Base-by-base conservation (phyloP, 2,888 invertebrate genomes). In the Chrysomela aeneicollis region DNA sequence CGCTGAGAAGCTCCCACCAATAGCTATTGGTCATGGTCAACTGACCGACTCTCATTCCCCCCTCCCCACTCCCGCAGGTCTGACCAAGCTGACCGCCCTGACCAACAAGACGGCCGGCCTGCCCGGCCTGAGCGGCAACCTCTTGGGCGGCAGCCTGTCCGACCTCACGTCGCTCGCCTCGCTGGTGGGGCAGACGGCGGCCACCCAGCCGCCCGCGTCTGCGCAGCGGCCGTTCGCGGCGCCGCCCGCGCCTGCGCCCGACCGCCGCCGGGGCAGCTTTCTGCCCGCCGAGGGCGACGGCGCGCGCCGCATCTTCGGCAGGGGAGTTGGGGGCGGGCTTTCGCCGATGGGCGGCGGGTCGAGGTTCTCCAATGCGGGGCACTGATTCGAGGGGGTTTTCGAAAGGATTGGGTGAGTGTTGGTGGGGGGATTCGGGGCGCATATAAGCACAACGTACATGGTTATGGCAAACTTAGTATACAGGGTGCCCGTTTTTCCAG, bases 61-160 rank as follows among this genome's bases (percentile, higher is more conserved):
- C 26, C 26, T 5, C 6, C 26, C 3, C 6, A 26, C 6, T 26
- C 26, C 35, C 15, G 3, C 15, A 42, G 86, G 87, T 60, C 81
- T 90, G 50, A 87, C 85, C 66, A 84, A 84, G 59, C 85, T 89
- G 57, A 85, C 86, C 22, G 85, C 77, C 22, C 73, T 81, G 22
- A 76, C 75, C 46, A 74, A 69, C 81, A 81, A 66, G 81, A 81
- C 4, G 81, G 5, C 80, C n/a, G 85, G 84, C 71, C 79, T 88
- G 32, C 19, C 85, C 82, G 73, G 77, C 82, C 77, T 80, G 61
- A 76, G 78, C 5, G 74, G 68, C 50, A 81, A 79, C 71, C 72
- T 81, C 15, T 73, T 82, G 49, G 76, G 76, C 57, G 75, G 75
- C 69, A 74, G 78, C 58, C 73, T 80, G 55, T 67, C 75, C 73